Base-by-base conservation (phyloP, 2,113 vertebrate genomes). In the Varanus salvator region DNA sequence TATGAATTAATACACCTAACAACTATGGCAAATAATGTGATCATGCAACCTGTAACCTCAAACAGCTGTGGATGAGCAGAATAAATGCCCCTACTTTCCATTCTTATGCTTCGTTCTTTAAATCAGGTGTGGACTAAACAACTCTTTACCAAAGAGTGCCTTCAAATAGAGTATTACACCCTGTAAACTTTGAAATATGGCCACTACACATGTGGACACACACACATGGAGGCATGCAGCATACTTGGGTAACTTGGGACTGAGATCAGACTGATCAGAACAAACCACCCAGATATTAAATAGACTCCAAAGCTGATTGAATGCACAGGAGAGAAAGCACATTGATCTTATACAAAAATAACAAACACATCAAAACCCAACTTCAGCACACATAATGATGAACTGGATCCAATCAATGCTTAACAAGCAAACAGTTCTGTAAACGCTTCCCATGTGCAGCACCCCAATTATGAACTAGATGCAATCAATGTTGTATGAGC, bases 381-480 rank as follows among this genome's bases (percentile, higher is more conserved):
- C 34, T 19, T 50, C 5, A 86, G n/a, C 44, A n/a, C 76, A 87
- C 68, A 69, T 50, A 31, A 66, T 68, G 54, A 87, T 78, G 74
- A 66, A 87, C 64, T 69, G 76, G 48, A 50, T 71, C 64, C 44
- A 68, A 80, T 80, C 60, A 50, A 87, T 69, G 64, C 25, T 80
- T 64, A 69, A n/a, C 76, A 80, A 87, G 86, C 38, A 52, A 52
- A 69, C 19, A n/a, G 60, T 80, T 80, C 44, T 69, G 29, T 80
- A 80, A 68, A 80, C 80, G 64, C 34, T 69, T 87, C 60, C 76
- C 48, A 25, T 69, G 77, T 38, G 11, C 8, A 80, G 76, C 60
- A 54, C 86, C 86, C 75, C 60, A 80, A 34, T 68, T 44, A 80
- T 80, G 86, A 80, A 69, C 76, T 87, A 64, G 69, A 52, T 48